Evolutionary conservation across 2,888 invertebrate genomes (phyloP).

Genomic region (Matsumyia berberina): DNA sequence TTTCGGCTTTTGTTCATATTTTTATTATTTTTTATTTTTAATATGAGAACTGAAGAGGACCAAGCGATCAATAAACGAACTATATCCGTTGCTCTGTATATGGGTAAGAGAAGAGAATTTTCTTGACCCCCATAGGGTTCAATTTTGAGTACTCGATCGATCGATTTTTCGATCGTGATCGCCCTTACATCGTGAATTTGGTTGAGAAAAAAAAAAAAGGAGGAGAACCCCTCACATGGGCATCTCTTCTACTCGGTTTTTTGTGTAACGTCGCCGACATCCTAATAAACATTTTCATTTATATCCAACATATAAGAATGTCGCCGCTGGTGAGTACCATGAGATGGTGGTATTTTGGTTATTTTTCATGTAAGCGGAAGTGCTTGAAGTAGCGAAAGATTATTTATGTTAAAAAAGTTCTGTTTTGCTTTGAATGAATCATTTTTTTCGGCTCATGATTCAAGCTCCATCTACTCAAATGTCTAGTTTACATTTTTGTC

Average conservation of each 20-base stretch:
- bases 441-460: too few species aligned
- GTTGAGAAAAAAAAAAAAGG: conserved; percentile 45
- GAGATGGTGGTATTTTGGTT: background rate
- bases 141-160: conserved; percentile 73
- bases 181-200: conserved; percentile 80
- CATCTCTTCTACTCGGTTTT: conserved; percentile 4
- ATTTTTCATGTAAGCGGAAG: background rate
- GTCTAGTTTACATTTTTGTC: too few species aligned
- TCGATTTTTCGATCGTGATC: conserved; percentile 79
- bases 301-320: background rate
- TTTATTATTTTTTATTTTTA: conserved; percentile 15
- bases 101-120: conserved; percentile 53
- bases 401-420: too few species aligned
- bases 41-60: conserved; percentile 23
- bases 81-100: conserved; percentile 20
- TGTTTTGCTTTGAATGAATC: too few species aligned
- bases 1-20: conserved; percentile 60
- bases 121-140: conserved; percentile 79
- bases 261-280: conserved; percentile 1
- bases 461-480: too few species aligned
- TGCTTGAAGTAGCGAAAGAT: background rate
- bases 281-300: conserved; percentile 11
- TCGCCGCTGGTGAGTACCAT: background rate
- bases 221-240: conserved; percentile 5
- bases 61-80: conserved; percentile 18